Percentiles rank a stretch among this genome's conserved stretches.
Evolutionary conservation across 2,113 vertebrate genomes (phyloP).

Genomic region (Python bivittatus): DNA sequence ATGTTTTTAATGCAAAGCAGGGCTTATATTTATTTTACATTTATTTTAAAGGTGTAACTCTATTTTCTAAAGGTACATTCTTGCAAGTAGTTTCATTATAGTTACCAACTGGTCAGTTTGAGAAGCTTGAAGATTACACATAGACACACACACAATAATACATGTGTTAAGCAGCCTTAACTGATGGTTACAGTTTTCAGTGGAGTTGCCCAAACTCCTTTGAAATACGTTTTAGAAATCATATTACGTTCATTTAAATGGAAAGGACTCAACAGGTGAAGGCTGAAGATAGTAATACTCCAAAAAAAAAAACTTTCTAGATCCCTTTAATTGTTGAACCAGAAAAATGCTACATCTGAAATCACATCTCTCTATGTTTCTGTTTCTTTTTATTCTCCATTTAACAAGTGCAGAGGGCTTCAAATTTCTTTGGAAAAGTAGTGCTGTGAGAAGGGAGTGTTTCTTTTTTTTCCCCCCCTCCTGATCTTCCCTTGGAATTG

Average conservation of each 20-base stretch:
- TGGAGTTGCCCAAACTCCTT: slow-evolving; percentile 30
- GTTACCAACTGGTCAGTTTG: slow-evolving; percentile 65
- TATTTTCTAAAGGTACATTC: slow-evolving; percentile 73
- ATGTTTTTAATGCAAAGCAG: slow-evolving; percentile 70
- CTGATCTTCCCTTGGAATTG: not conserved
- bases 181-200: slow-evolving; percentile 61
- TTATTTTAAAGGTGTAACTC: slow-evolving; percentile 64
- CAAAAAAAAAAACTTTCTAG: slow-evolving; percentile 21
- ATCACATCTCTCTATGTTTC: not conserved
- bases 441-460: not conserved
- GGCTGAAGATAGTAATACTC: slow-evolving; percentile 34
- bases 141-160: slow-evolving; percentile 44
- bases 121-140: slow-evolving; percentile 67
- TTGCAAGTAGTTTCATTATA: slow-evolving; percentile 70
- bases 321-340: slow-evolving; percentile 36
- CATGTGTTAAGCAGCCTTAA: slow-evolving; percentile 73
- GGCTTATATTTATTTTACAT: slow-evolving; percentile 74
- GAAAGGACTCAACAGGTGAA: not conserved
- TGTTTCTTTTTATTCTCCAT: not conserved
- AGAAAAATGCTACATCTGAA: not conserved
- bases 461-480: not conserved
- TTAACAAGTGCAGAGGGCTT: not conserved
- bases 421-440: not conserved
- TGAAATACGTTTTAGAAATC: slow-evolving; percentile 43
- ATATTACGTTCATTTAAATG: slow-evolving; percentile 36